phyloP scores from a whole-genome alignment of 2,113 vertebrate genomes.

The Cinclus mexicanus region DNA sequence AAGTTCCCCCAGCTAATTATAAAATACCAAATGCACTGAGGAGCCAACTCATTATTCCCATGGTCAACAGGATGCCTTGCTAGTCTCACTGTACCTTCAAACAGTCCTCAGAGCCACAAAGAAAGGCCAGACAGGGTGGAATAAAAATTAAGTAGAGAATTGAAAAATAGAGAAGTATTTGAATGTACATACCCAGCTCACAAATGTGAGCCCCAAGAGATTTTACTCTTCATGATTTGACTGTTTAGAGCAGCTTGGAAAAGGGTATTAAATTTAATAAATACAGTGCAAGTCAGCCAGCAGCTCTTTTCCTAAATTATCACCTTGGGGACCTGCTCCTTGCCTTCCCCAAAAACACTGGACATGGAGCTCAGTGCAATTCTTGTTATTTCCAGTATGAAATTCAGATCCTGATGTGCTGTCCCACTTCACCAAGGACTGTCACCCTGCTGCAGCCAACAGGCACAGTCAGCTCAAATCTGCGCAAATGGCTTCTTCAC shows the following conservation, averaged over 20 bases:
- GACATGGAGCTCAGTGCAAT: neutral
- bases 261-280: neutral
- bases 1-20: neutral
- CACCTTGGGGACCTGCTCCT: neutral
- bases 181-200: neutral
- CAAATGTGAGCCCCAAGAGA: rapidly evolving
- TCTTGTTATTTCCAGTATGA: neutral
- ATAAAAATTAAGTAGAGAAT: neutral
- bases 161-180: neutral
- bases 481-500: neutral
- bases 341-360: neutral
- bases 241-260: neutral
- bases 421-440: neutral
- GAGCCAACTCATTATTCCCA: neutral
- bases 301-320: neutral
- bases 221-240: neutral
- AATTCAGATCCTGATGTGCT: neutral
- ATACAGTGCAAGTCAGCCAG: rapidly evolving
- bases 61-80: neutral
- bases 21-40: neutral
- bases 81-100: neutral
- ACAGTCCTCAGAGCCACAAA: neutral
- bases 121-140: neutral
- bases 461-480: neutral
- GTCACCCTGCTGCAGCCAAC: neutral